Evolutionary conservation across 1,140 invertebrate genomes (phyloP).

Genomic region (Tetramorium alpestre): DNA sequence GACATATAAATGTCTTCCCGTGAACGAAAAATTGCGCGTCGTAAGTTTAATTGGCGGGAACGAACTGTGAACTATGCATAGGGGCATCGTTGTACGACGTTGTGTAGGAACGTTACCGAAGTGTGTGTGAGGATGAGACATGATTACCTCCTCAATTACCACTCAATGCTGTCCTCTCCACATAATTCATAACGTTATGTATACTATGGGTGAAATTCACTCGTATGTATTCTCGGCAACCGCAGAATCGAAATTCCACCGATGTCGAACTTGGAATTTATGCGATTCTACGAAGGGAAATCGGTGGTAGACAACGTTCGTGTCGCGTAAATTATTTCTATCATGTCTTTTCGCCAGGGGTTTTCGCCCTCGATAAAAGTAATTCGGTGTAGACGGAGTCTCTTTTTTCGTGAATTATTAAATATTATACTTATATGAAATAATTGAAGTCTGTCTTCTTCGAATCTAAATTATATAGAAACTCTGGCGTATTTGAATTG

Average conservation of each 20-base stretch:
- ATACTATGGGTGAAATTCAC: slow-evolving; percentile 69
- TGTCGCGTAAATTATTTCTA: slow-evolving; percentile 36
- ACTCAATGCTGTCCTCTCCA: slow-evolving; percentile 78
- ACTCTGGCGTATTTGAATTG: background rate
- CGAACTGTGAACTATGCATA: slow-evolving; percentile 77
- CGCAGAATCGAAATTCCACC: slow-evolving; percentile 34
- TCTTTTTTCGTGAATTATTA: background rate
- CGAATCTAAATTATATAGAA: background rate
- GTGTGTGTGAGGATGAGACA: slow-evolving; percentile 79
- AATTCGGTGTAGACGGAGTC: background rate
- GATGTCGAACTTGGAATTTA: slow-evolving; percentile 41
- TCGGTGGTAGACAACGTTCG: background rate
- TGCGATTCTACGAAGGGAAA: slow-evolving; percentile 33
- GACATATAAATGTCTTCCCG: background rate
- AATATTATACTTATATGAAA: background rate
- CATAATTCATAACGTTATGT: slow-evolving; percentile 78
- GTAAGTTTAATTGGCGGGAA: slow-evolving; percentile 73
- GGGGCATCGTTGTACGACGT: slow-evolving; percentile 66
- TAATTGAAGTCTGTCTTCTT: background rate
- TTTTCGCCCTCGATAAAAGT: background rate
- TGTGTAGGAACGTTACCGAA: slow-evolving; percentile 49
- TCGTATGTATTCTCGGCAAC: slow-evolving; percentile 35
- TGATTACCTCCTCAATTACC: slow-evolving; percentile 82
- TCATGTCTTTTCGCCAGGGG: background rate
- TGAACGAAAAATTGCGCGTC: slow-evolving; percentile 32